Evolutionary conservation across 2,113 vertebrate species (phyloP), one percentile per base, ranked within the genome.

Genomic region (Ursus arctos): DNA sequence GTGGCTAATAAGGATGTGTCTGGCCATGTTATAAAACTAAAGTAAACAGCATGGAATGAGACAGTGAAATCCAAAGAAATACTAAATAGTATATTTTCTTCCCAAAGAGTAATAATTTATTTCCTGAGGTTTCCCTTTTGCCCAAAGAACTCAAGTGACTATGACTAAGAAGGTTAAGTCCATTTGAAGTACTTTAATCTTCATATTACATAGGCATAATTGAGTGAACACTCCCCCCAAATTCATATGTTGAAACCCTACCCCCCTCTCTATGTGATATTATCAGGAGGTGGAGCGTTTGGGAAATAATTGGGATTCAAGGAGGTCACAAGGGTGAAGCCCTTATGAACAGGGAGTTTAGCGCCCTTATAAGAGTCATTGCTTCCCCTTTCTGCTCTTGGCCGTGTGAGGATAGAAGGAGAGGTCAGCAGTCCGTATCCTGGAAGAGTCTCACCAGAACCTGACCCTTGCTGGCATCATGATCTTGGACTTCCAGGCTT

Each of bases 31-130:
- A 92, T 72, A 86, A 51, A 85, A 93, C 7, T 74, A 13, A 79
- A 88, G 55, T 94, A 9, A 33, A 53, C 24, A 77, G 12, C 6
- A 74, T 22, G 63, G 49, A 72, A 12, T 91, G 63, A 83, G 82
- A 89, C 47, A 88, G 61, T 63, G 36, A 53, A 72, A 61, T 33
- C 9, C 55, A 57, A 87, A 89, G 67, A 84, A 49, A 53, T 88
- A 80, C 28, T 87, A 80, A 79, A 53, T 81, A 69, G 36, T 43
- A 33, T 18, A 51, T 85, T 94, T 49, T 93, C 22, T 93, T 87
- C 33, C 51, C 72, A 18, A 74, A 91, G 51, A 71, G 24, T 81
- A 49, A 92, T 92, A 9, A 92, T 90, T 95, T 84, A 85, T 88
- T 67, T 94, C 59, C 53, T 86, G 82, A 93, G 33, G 57, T 55